Percentiles rank a stretch among this genome's conserved stretches.
phyloP scores from a whole-genome alignment of 1,140 invertebrate species.

The Drosophila pectinifera region DNA sequence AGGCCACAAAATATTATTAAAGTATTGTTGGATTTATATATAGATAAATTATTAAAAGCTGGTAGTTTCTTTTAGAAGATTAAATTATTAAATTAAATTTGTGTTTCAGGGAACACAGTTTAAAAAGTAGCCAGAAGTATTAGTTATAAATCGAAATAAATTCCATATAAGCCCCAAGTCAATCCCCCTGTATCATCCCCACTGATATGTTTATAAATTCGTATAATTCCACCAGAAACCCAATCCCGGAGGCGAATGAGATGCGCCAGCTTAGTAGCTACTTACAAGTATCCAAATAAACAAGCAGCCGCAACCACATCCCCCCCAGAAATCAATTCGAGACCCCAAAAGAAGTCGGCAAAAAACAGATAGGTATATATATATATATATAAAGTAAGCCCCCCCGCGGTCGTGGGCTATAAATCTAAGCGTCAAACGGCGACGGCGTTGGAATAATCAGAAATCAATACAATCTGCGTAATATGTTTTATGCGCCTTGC shows the following conservation, averaged over 20 bases:
- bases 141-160: too few species aligned
- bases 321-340: slow-evolving; percentile 41
- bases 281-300: slow-evolving; percentile 66
- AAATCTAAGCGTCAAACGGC: slow-evolving; percentile 72
- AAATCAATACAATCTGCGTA: slow-evolving; percentile 83
- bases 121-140: too few species aligned
- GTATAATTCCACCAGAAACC: slow-evolving; percentile 45
- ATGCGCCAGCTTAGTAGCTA: slow-evolving; percentile 62
- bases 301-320: slow-evolving; percentile 73
- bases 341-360: background rate
- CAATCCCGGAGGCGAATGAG: slow-evolving; percentile 12
- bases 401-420: slow-evolving; percentile 51
- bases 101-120: too few species aligned
- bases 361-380: background rate
- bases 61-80: too few species aligned
- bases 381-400: background rate
- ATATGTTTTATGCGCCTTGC: slow-evolving; percentile 78
- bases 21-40: too few species aligned
- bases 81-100: too few species aligned
- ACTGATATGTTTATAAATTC: slow-evolving; percentile 13
- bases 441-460: slow-evolving; percentile 71
- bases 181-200: background rate
- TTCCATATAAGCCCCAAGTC: background rate
- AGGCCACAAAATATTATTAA: too few species aligned
- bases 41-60: too few species aligned